Evolutionary conservation across 2,888 invertebrate species (phyloP).

Genomic region (Rhagophthalmus giganteus): DNA sequence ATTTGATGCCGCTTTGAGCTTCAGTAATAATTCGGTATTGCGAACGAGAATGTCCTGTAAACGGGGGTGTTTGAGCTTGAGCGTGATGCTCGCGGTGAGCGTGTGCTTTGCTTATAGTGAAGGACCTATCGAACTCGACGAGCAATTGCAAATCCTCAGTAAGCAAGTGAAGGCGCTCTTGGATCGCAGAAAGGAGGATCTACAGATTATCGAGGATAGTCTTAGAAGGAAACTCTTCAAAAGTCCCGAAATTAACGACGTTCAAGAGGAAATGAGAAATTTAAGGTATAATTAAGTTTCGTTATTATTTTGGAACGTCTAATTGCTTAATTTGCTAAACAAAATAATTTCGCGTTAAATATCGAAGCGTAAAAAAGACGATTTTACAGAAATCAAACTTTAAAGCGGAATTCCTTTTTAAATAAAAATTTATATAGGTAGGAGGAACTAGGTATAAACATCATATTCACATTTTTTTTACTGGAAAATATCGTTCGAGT

Average conservation of each 20-base stretch:
- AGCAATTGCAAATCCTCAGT: slow-evolving; percentile 57
- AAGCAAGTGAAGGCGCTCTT: slow-evolving; percentile 60
- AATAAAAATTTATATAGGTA: no score
- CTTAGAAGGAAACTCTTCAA: slow-evolving; percentile 58
- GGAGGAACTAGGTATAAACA: no score
- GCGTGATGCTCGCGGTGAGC: slow-evolving; percentile 28
- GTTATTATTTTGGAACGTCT: not conserved
- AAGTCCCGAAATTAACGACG: slow-evolving; percentile 58
- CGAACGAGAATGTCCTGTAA: slow-evolving; percentile 12
- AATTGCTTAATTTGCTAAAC: not conserved
- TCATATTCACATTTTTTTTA: no score
- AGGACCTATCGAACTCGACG: slow-evolving; percentile 46
- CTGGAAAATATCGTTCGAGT: no score
- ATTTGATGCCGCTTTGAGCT: slow-evolving; percentile 22
- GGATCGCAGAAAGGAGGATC: slow-evolving; percentile 59
- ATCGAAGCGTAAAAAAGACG: no score
- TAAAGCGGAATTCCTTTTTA: no score
- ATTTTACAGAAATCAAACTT: no score
- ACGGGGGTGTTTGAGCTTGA: slow-evolving; percentile 22
- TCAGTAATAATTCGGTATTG: slow-evolving; percentile 23
- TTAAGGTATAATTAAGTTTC: slow-evolving; percentile 53
- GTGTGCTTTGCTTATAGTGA: slow-evolving; percentile 23
- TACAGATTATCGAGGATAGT: slow-evolving; percentile 59
- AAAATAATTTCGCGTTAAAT: no score
- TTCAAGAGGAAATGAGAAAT: slow-evolving; percentile 58